Conservation (phyloP, 2,888 invertebrate genomes). For the Leuctra nigra region DNA sequence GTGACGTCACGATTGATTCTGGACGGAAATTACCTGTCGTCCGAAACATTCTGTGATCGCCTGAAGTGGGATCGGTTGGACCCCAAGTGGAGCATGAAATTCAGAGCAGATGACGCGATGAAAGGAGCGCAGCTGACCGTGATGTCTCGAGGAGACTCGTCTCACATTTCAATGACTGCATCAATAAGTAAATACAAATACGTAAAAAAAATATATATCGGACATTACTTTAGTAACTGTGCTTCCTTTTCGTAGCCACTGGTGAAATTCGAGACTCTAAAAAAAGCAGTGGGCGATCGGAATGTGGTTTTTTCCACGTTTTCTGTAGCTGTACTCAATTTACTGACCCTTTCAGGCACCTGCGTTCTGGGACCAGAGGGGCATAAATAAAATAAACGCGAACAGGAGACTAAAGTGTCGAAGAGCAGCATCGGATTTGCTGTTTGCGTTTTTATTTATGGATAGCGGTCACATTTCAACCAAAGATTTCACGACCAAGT, state of each 20-base stretch:
- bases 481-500: too few relatives aligned
- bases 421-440: neutral
- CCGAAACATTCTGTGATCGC: slow-evolving; percentile 4
- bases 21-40: slow-evolving; percentile 19
- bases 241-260: too few relatives aligned
- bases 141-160: too few relatives aligned
- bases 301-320: neutral
- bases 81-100: neutral
- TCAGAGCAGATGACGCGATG: neutral
- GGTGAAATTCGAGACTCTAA: too few relatives aligned
- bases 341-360: neutral
- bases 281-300: too few relatives aligned
- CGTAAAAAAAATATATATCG: too few relatives aligned
- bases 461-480: too few relatives aligned
- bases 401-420: neutral
- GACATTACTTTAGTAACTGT: too few relatives aligned
- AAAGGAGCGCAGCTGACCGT: too few relatives aligned
- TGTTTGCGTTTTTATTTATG: neutral
- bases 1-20: slow-evolving; percentile 8
- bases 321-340: neutral
- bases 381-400: neutral
- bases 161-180: too few relatives aligned
- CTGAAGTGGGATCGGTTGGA: neutral
- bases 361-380: neutral
- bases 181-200: too few relatives aligned